Evolutionary conservation across 2,888 invertebrate genomes (phyloP).

Genomic region (Drosophila falleni): DNA sequence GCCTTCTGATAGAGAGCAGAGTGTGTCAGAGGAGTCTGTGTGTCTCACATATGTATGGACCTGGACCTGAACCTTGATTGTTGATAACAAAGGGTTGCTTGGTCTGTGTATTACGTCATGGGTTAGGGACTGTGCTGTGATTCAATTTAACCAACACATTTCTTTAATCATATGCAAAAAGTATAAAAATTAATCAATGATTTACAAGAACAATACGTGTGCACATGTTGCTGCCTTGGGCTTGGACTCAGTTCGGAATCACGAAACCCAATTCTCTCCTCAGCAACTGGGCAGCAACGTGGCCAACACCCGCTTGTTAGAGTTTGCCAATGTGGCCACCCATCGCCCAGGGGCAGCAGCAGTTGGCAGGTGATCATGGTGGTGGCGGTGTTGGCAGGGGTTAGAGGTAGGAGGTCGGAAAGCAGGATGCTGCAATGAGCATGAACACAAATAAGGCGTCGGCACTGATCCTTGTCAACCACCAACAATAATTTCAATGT

Average conservation of each 20-base stretch:
- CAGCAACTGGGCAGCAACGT: conserved; percentile 49
- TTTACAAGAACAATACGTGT: conserved; percentile 82
- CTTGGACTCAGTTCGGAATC: conserved; percentile 41
- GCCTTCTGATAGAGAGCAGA: conserved; percentile 43
- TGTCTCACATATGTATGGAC: conserved; percentile 36
- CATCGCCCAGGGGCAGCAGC: conserved; percentile 63
- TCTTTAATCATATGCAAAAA: conserved; percentile 77
- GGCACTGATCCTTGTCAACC: conserved; percentile 83
- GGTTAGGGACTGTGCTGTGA: conserved; percentile 24
- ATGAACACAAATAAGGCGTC: conserved; percentile 81
- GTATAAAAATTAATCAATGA: conserved; percentile 83
- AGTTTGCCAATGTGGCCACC: conserved; percentile 52
- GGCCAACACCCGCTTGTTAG: conserved; percentile 77
- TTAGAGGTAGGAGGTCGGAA: not conserved
- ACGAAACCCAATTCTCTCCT: conserved; percentile 15
- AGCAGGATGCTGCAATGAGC: conserved; percentile 64
- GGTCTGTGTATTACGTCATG: conserved; percentile 13
- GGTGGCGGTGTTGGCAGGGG: conserved; percentile 3
- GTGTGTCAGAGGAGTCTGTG: conserved; percentile 48
- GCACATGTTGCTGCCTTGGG: conserved; percentile 68
- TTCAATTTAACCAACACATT: conserved; percentile 54
- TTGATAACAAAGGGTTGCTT: conserved; percentile 60
- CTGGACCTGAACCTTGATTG: conserved; percentile 32
- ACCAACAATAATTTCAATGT: conserved; percentile 76
- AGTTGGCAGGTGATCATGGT: conserved; percentile 29